These are phyloP conservation scores for Idaea biselata DNA, from an alignment of 2,888 invertebrate species.

Conservation along the genomic window DNA sequence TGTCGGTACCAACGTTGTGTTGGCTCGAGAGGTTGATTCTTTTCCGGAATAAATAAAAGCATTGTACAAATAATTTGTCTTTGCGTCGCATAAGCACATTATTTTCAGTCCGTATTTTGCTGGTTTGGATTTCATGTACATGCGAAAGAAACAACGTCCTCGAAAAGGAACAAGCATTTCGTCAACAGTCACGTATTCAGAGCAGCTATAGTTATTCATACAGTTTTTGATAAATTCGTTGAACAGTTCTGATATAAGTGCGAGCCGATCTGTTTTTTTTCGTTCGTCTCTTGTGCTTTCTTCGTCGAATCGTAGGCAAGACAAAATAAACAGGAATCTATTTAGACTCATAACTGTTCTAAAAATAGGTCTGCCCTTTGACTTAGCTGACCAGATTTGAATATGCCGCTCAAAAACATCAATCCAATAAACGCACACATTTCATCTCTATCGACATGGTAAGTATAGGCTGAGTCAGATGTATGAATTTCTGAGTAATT, in stretches of 20 bases:
- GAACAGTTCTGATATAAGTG: slow-evolving; percentile 23
- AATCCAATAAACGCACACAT: too few species aligned
- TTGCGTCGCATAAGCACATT: slow-evolving; percentile 16
- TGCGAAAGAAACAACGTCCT: slow-evolving; percentile 22
- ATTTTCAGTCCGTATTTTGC: slow-evolving; percentile 23
- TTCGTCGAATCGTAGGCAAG: slow-evolving; percentile 28
- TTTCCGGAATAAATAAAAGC: slow-evolving; percentile 19
- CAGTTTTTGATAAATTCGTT: slow-evolving; percentile 25
- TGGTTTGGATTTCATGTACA: slow-evolving; percentile 29
- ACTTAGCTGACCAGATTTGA: too few species aligned
- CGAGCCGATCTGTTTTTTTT: slow-evolving; percentile 18
- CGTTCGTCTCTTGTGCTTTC: slow-evolving; percentile 18
- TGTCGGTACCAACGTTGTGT: slow-evolving; percentile 3
- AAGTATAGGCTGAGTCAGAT: too few species aligned
- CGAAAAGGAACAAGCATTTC: slow-evolving; percentile 30
- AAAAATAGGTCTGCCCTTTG: slow-evolving; percentile 14
- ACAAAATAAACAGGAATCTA: slow-evolving; percentile 24
- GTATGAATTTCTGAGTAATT: too few species aligned
- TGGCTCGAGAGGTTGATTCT: slow-evolving; percentile 5
- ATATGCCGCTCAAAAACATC: too few species aligned
- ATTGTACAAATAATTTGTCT: slow-evolving; percentile 19
- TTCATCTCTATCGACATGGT: too few species aligned
- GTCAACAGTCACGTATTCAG: slow-evolving; percentile 22
- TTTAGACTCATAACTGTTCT: slow-evolving; percentile 25
- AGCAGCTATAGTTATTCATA: slow-evolving; percentile 20